A percentile compares a stretch with the other conserved stretches of the same genome.
Evolutionary conservation across 2,113 vertebrate species (phyloP).

Genomic region (Petroica traversi): DNA sequence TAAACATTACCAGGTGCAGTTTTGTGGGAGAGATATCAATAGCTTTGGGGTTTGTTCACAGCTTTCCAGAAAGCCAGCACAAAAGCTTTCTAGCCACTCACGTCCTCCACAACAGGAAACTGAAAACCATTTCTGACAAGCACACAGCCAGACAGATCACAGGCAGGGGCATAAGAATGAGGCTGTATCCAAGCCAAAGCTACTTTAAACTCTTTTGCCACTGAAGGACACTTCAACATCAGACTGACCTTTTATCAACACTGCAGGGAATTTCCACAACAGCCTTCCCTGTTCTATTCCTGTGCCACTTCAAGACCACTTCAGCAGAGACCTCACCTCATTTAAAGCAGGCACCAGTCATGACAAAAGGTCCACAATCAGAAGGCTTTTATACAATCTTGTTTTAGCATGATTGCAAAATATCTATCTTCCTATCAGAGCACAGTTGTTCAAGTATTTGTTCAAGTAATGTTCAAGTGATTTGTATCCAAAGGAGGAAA

Average conservation of each 20-base stretch:
- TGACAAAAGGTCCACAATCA: neutral
- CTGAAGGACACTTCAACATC: neutral
- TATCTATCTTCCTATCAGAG: neutral
- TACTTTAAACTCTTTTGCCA: neutral
- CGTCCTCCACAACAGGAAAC: neutral
- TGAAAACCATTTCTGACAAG: neutral
- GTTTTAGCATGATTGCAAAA: neutral
- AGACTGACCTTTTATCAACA: neutral
- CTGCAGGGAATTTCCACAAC: neutral
- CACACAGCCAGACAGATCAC: neutral
- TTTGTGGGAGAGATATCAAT: neutral
- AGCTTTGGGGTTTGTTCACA: neutral
- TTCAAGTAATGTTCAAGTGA: neutral
- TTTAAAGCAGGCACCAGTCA: neutral
- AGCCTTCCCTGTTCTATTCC: neutral
- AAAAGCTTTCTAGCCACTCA: neutral
- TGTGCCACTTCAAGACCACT: neutral
- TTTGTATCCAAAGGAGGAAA: neutral
- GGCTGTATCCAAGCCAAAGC: neutral
- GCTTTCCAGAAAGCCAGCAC: neutral
- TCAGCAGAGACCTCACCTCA: neutral
- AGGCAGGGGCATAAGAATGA: neutral
- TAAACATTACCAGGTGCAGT: neutral
- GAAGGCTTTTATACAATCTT: neutral
- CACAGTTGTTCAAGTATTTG: neutral